phyloP scores from a whole-genome alignment of 2,113 vertebrate species.

The Illadopsis cleaveri region DNA sequence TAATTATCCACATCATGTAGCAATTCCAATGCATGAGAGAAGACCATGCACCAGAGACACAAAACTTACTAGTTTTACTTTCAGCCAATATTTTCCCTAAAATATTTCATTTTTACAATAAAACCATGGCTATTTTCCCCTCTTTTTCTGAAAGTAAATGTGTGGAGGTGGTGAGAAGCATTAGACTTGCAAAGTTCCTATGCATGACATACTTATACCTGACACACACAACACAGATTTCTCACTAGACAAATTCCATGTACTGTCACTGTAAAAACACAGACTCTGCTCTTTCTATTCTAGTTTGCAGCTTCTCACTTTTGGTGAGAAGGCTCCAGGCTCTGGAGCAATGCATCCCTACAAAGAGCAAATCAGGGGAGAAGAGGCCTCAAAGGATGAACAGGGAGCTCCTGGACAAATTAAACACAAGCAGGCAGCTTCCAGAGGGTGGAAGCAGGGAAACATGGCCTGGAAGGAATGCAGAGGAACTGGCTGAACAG shows the following conservation, averaged over 20 bases:
- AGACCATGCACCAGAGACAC: not conserved
- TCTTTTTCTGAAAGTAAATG: not conserved
- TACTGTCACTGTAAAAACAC: not conserved
- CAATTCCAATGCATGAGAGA: not conserved
- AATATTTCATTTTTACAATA: not conserved
- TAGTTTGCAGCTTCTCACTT: not conserved
- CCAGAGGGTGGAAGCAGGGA: not conserved
- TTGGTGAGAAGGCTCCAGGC: not conserved
- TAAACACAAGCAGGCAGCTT: not conserved
- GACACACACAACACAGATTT: not conserved
- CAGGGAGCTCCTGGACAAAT: not conserved
- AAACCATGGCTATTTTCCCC: not conserved
- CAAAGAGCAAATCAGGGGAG: not conserved
- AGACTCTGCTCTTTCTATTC: not conserved
- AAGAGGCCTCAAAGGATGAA: not conserved
- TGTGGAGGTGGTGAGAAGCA: not conserved
- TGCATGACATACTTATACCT: not conserved
- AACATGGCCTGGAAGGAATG: not conserved
- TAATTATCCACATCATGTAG: not conserved
- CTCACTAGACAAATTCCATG: not conserved
- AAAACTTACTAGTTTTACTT: not conserved
- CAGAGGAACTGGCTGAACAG: not conserved
- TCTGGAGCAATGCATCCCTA: not conserved
- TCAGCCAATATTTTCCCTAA: not conserved
- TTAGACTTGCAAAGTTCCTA: not conserved